Evolutionary conservation across 2,888 invertebrate species (phyloP), one percentile per base, ranked within the genome.

Genomic region (Theristus sp.): DNA sequence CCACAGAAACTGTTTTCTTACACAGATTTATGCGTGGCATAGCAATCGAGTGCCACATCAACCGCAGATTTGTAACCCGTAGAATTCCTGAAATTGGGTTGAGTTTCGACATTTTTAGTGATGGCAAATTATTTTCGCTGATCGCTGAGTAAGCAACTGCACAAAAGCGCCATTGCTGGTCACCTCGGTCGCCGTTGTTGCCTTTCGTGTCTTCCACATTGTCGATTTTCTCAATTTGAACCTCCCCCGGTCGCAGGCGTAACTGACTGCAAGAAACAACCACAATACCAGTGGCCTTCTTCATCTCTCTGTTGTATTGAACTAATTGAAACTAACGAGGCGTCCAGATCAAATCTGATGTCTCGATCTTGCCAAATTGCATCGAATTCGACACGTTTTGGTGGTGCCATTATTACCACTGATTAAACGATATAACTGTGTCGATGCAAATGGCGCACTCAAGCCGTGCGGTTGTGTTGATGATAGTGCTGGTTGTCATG

Each of bases 181-280:
- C 80, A 58, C 94, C 96, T 67, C 84, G 82, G 68, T 89, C 89
- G 0, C 94, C 93, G 60, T 86, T 85, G 78, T 96, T 96, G 10
- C 94, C 94, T 78, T 98, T 98, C 0, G 90, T 90, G 72, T 98
- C 96, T 77, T 98, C 98, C 31, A 98, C 86, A 26, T 88, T 84
- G 68, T 90, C 89, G 57, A 96, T 81, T 65, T 84, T 82, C 71
- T 93, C 91, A 64, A 96, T 84, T 58, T 89, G 79, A 71, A 85
- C 84, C 77, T 93, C 91, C 0, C 90, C 90, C 0, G 83, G 74
- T 59, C 85, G 80, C 67, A 88, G 78, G 66, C 82, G 83, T 76
- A 90, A 80, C 72, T 87, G 84, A 49, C 89, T 89, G 72, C 52
- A 79, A n/a, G n/a, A n/a, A n/a, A n/a, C n/a, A n/a, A n/a, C n/a